These are phyloP conservation scores for Drosophila malerkotliana DNA, from an alignment of 1,140 invertebrate species.

Conservation along the genomic window DNA sequence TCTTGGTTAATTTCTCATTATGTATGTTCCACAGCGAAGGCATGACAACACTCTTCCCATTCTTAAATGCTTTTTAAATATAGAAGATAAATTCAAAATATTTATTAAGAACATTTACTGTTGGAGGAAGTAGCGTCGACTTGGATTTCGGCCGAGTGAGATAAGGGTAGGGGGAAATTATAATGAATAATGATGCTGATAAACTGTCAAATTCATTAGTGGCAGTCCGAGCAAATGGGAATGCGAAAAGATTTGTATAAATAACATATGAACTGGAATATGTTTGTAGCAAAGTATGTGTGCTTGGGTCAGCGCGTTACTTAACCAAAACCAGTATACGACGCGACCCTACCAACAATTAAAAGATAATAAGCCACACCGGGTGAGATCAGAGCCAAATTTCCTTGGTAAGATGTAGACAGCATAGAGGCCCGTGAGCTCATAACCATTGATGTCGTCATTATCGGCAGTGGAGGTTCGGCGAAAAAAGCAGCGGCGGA, in stretches of 20 bases:
- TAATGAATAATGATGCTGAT: slow-evolving; percentile 40
- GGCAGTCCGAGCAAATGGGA: slow-evolving; percentile 37
- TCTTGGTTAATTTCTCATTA: no score
- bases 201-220: slow-evolving; percentile 56
- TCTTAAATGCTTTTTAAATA: no score
- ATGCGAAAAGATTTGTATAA: slow-evolving; percentile 56
- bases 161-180: slow-evolving; percentile 3
- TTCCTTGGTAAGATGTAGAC: slow-evolving; percentile 6
- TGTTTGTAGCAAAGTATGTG: not conserved
- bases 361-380: slow-evolving; percentile 10
- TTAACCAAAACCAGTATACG: slow-evolving; percentile 20
- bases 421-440: slow-evolving; percentile 45
- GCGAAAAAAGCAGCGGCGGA: slow-evolving; percentile 5
- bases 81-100: not conserved
- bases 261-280: slow-evolving; percentile 18
- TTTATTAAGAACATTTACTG: no score
- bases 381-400: slow-evolving; percentile 26
- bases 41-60: no score
- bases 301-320: slow-evolving; percentile 7
- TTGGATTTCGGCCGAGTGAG: no score
- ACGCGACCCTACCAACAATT: slow-evolving; percentile 7
- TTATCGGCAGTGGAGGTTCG: slow-evolving; percentile 44
- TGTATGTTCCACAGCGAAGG: no score
- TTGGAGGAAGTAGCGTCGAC: no score
- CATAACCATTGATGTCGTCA: slow-evolving; percentile 68